Base-by-base conservation (phyloP, 2,888 invertebrate genomes). In the Pyralis farinalis region DNA sequence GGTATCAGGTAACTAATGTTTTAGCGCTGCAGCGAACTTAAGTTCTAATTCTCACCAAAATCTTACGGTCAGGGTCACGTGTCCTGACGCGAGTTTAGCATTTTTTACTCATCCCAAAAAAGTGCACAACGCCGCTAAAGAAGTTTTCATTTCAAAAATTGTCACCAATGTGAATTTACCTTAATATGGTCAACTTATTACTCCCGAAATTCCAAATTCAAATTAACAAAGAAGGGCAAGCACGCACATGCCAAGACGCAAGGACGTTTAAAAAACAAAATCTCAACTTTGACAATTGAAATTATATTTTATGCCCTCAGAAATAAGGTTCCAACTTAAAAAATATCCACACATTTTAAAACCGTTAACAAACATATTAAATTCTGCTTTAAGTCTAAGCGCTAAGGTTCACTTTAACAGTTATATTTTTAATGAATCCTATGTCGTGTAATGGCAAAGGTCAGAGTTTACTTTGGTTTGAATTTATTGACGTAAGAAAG, bases 221-320 rank as follows among this genome's bases (percentile, higher is more conserved):
- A 46, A 51, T 47, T 44, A 48, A 47, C 50, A 35, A 44, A 40
- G 47, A 51, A 51, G 51, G 51, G 51, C 44, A 44, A 40, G 44
- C 51, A 51, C 51, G 51, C 51, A 48, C 44, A 36, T 45, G 42
- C 45, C 40, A 41, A 37, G 44, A 49, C 32, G 44, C 51, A 48
- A 51, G 51, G 51, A 41, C 47, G 47, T 42, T 44, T 41, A 51
- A 51, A 48, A 51, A 51, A 48, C 43, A 35, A 46, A 35, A 43
- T 16, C 9, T 10, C 7, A 43, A 35, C 8, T 1, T n/a, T 2
- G 0, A 8, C 29, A 30, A 28, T 10, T 12, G 3, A 47, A 33
- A 34, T 33, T 30, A 16, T 1, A 36, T 39, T 10, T 28, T 50
- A 47, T 5, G 0, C 1, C 1, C 0, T 9, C 1, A 4, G 8